Conservation (phyloP, 2,888 invertebrate species). For the Leucophenga maculata region DNA sequence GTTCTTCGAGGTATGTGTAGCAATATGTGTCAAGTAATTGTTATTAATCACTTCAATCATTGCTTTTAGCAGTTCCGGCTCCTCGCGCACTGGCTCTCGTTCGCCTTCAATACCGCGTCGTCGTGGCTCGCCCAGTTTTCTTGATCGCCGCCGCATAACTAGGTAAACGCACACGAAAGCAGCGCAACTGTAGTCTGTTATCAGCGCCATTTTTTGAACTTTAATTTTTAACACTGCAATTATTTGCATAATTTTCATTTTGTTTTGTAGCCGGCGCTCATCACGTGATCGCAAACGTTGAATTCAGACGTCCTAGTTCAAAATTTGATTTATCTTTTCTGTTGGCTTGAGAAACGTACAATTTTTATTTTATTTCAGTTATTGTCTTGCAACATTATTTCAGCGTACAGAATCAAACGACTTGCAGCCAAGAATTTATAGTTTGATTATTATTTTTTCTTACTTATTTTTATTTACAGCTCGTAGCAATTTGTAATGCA, state of each 20-base stretch:
- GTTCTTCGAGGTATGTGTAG: conserved; percentile 63
- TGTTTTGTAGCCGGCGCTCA: conserved; percentile 60
- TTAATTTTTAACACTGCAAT: conserved; percentile 32
- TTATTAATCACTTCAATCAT: too few relatives aligned
- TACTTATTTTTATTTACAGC: conserved; percentile 31
- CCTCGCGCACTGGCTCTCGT: conserved; percentile 75
- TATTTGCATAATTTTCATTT: conserved; percentile 33
- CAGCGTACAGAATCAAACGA: too few relatives aligned
- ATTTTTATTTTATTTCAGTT: too few relatives aligned
- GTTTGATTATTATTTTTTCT: conserved; percentile 23
- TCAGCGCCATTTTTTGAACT: conserved; percentile 25
- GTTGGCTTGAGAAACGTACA: neutral
- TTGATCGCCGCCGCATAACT: conserved; percentile 93
- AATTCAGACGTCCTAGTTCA: conserved; percentile 45
- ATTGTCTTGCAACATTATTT: too few relatives aligned
- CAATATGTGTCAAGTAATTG: neutral
- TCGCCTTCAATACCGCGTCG: conserved; percentile 94
- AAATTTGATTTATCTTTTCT: conserved; percentile 16
- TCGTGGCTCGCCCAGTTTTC: conserved; percentile 93
- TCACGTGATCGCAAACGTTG: conserved; percentile 62
- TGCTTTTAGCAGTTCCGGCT: conserved; percentile 57
- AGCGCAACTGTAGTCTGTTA: neutral
- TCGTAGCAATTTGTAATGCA: conserved; percentile 2
- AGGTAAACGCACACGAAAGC: conserved; percentile 77
- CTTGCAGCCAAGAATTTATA: conserved; percentile 45